Conservation (phyloP, 2,797 vertebrate genomes). For the Euthynnus affinis region DNA sequence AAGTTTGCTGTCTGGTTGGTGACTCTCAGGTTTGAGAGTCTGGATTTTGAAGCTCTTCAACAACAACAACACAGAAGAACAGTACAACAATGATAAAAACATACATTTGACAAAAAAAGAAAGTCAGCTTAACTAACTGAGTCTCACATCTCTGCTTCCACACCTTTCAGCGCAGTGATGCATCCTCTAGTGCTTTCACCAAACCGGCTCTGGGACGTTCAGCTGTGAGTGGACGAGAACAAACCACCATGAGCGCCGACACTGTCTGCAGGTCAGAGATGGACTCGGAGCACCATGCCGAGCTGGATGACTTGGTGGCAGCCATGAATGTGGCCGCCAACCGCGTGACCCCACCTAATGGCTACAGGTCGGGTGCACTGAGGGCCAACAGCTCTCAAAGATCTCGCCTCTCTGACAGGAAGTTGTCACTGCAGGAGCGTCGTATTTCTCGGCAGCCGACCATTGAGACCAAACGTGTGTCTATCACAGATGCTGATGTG, state of each 20-base stretch:
- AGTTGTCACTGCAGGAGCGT: constrained; percentile 94
- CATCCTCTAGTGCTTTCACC: constrained; percentile 14
- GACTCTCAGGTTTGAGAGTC: background rate
- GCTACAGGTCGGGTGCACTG: constrained; percentile 74
- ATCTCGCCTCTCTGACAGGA: constrained; percentile 87
- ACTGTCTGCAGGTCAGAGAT: constrained; percentile 60
- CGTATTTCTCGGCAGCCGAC: constrained; percentile 90
- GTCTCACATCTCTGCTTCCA: background rate
- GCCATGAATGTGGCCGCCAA: constrained; percentile 87
- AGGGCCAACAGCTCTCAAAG: constrained; percentile 64
- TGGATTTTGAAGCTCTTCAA: background rate
- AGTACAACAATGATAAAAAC: background rate
- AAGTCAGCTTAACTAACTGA: background rate
- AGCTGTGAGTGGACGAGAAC: constrained; percentile 40
- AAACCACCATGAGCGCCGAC: constrained; percentile 72
- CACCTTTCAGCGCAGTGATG: constrained; percentile 61
- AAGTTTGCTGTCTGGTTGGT: background rate
- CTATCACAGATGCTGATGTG: constrained; percentile 93
- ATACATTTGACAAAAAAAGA: background rate
- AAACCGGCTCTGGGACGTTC: constrained; percentile 3
- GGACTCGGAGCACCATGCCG: constrained; percentile 80
- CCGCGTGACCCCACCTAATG: constrained; percentile 71
- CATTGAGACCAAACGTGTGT: constrained; percentile 94
- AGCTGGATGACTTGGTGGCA: constrained; percentile 91
- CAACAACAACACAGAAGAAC: background rate